Conservation (phyloP, 2,113 vertebrate species). For the Cephalopholis sonnerati region DNA sequence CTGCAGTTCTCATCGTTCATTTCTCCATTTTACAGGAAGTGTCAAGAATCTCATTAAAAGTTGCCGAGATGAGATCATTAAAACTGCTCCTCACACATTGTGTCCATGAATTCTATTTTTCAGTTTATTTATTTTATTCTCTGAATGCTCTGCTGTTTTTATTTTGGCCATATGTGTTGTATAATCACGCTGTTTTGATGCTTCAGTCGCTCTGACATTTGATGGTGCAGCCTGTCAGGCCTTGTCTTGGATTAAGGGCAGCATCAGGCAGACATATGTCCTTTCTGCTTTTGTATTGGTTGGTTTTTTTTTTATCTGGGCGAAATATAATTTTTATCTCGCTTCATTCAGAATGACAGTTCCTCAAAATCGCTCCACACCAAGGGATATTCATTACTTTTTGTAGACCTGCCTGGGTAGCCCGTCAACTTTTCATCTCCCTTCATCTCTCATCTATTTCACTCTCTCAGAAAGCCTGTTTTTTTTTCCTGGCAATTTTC, state of each 20-base stretch:
- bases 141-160: constrained; percentile 28
- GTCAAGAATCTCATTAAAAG: background rate
- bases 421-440: constrained; percentile 86
- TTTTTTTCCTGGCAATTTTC: constrained; percentile 75
- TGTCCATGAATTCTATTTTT: background rate
- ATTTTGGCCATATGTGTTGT: constrained; percentile 48
- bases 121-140: constrained; percentile 5
- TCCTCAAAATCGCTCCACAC: constrained; percentile 85
- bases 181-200: constrained; percentile 77
- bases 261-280: constrained; percentile 84
- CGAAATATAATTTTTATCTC: constrained; percentile 88
- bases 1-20: background rate
- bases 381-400: constrained; percentile 88
- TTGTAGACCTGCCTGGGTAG: constrained; percentile 84
- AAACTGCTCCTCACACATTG: background rate
- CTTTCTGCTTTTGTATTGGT: constrained; percentile 83
- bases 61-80: constrained; percentile 10
- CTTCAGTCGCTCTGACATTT: constrained; percentile 77
- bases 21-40: background rate
- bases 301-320: constrained; percentile 81
- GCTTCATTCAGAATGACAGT: constrained; percentile 87
- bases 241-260: constrained; percentile 84
- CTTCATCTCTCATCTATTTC: constrained; percentile 87
- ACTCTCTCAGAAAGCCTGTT: constrained; percentile 80
- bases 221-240: constrained; percentile 80